Base-by-base conservation (phyloP, 2,888 invertebrate genomes). In the Drosophila kanekoi region DNA sequence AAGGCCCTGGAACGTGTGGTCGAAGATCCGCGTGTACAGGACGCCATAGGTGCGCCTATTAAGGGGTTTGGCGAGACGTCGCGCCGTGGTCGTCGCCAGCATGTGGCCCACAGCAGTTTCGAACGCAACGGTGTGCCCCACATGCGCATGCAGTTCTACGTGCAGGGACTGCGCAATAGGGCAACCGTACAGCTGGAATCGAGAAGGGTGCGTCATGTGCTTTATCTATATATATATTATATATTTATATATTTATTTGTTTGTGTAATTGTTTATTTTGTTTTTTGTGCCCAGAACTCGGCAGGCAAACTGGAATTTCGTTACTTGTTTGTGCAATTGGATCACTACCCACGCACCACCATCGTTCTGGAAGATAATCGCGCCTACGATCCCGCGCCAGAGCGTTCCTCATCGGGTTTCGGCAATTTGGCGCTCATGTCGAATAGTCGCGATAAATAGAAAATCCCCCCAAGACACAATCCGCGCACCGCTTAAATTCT, bases 21-120 rank as follows among this genome's bases (percentile, higher is more conserved):
- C 78, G 94, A 95, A 93, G 96, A 98, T 93, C 93, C 95, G 5
- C 94, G 95, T 88, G 94, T 98, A 1, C 94, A 95, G 87, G 96
- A 97, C 92, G 94, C 95, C n/a, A 93, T 98, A 58, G 98, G 98
- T n/a, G 93, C 95, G 68, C 98, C 98, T 6, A 96, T 98, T 35
- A 97, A 96, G 91, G 97, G 96, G 1, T 97, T 95, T 92, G 98
- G 98, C 0, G 98, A 98, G 92, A 96, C 97, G 91, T 96, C 96
- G 0, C 94, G 96, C 18, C 93, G 98, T 77, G 95, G 98, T 41
- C 93, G 98, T 70, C 93, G 97, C 44, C 95, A 96, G 73, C 97
- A 97, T 93, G 96, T 97, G 43, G 96, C 96, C 75, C 97, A 98
- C 93, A 93, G 94, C 47, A 93, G 94, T 43, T 98, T 96, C 92